Evolutionary conservation across 2,888 invertebrate genomes (phyloP), one percentile per base, ranked within the genome.

Genomic region (Ochlodes sylvanus): DNA sequence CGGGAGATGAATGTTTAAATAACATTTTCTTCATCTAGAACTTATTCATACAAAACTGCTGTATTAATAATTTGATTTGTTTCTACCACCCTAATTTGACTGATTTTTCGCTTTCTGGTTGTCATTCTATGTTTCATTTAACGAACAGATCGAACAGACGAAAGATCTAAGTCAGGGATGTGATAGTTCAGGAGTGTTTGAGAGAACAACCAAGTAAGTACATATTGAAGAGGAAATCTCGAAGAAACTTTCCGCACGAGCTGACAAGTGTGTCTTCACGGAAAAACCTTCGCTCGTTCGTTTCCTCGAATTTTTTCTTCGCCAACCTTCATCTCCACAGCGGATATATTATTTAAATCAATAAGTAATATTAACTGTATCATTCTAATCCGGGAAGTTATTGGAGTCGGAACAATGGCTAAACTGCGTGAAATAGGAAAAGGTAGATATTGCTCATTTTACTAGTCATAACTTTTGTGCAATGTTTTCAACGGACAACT

Each of bases 341-440:
- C 69, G 62, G 71, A 70, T 68, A 70, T 66, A 74, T 88, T 90
- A 90, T 91, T 90, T 91, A 92, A 84, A 80, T 79, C 82, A 81
- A 81, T 83, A 81, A 77, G 81, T 85, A 82, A 85, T 86, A 84
- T 86, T 77, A 71, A 73, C 73, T 73, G 77, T 72, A 78, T 77
- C 89, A 90, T 83, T 90, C 72, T 70, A 66, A 81, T 74, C 69
- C 75, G 76, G 78, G 74, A 79, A 74, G 71, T 70, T 69, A 75
- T 41, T 69, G 68, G 58, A 75, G 74, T 62, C 67, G 75, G 76
- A 81, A 76, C 71, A 63, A 90, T 90, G 87, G 78, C 81, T 6
- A 83, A 85, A 0, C 81, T 89, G 64, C 86, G 87, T 61, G 83
- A 88, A 73, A 85, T 86, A 63, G 72, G 82, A 70, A 77, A 80